Percentiles rank a stretch among this genome's conserved stretches.
Conservation (phyloP, 2,113 vertebrate genomes). For the Misgurnus mizolepis region DNA sequence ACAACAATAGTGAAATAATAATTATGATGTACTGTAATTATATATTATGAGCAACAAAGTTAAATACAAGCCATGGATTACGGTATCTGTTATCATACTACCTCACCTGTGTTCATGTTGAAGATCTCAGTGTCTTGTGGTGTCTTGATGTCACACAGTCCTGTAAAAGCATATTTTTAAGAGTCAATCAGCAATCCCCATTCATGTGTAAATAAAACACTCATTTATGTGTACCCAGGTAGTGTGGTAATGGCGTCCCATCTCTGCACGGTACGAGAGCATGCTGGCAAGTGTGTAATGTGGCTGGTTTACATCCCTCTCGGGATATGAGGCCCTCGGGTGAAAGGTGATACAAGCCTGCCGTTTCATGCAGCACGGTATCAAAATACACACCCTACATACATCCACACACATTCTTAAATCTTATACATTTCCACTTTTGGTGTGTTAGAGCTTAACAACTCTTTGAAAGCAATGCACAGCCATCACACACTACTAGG, state of each 20-base stretch:
- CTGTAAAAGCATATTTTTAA: slow-evolving; percentile 47
- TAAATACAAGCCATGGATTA: too few relatives aligned
- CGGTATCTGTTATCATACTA: too few relatives aligned
- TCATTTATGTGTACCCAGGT: slow-evolving; percentile 16
- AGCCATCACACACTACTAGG: neutral
- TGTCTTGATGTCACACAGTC: slow-evolving; percentile 53
- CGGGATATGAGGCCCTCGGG: slow-evolving; percentile 26
- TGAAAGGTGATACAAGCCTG: slow-evolving; percentile 49
- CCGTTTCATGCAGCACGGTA: slow-evolving; percentile 40
- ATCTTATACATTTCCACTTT: slow-evolving; percentile 44
- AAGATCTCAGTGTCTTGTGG: slow-evolving; percentile 45
- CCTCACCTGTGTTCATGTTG: slow-evolving; percentile 63
- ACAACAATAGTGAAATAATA: too few relatives aligned
- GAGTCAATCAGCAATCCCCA: neutral
- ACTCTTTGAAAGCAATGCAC: slow-evolving; percentile 19
- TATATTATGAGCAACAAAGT: too few relatives aligned
- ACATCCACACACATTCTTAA: slow-evolving; percentile 8
- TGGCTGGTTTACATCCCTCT: slow-evolving; percentile 36
- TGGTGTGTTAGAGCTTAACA: slow-evolving; percentile 33
- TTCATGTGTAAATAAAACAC: neutral
- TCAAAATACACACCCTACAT: slow-evolving; percentile 50
- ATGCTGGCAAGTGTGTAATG: slow-evolving; percentile 38
- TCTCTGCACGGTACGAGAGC: slow-evolving; percentile 1
- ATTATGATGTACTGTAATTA: too few relatives aligned
- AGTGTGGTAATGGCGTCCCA: slow-evolving; percentile 31